Conservation (phyloP, 2,888 invertebrate species). For the Pegoplata infirma region DNA sequence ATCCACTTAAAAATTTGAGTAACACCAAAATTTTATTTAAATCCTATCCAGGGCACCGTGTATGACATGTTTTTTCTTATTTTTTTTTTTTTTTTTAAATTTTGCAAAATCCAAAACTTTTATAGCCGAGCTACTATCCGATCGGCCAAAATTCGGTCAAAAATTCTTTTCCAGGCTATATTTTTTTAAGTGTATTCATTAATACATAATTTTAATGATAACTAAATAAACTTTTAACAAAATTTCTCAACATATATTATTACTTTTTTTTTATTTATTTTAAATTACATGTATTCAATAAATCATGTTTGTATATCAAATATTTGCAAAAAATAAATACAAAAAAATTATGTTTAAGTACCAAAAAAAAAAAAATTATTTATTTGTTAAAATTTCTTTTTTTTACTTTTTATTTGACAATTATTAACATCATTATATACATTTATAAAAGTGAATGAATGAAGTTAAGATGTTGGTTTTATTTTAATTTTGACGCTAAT, state of each 20-base stretch:
- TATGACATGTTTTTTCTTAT: too few relatives aligned
- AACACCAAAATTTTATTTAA: too few relatives aligned
- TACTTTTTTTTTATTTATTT: neutral
- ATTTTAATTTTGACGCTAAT: slow-evolving; percentile 11
- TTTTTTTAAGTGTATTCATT: neutral
- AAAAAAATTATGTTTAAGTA: neutral
- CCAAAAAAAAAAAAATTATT: slow-evolving; percentile 9
- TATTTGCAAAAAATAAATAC: neutral
- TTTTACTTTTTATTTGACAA: neutral
- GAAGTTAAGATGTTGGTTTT: slow-evolving; percentile 11
- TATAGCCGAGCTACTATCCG: too few relatives aligned
- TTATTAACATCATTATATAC: slow-evolving; percentile 8
- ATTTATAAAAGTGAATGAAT: neutral
- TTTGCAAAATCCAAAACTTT: too few relatives aligned
- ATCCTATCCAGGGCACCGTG: too few relatives aligned
- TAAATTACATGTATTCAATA: slow-evolving; percentile 1
- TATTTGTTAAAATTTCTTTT: neutral
- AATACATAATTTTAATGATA: neutral
- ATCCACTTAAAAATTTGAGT: too few relatives aligned
- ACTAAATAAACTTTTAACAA: neutral
- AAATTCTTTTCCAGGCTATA: neutral
- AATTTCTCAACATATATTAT: neutral
- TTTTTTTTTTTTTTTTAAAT: too few relatives aligned
- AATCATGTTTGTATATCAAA: neutral
- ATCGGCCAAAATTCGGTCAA: neutral